Evolutionary conservation across 2,797 vertebrate species (phyloP).

Genomic region (Intellagama lesueurii): DNA sequence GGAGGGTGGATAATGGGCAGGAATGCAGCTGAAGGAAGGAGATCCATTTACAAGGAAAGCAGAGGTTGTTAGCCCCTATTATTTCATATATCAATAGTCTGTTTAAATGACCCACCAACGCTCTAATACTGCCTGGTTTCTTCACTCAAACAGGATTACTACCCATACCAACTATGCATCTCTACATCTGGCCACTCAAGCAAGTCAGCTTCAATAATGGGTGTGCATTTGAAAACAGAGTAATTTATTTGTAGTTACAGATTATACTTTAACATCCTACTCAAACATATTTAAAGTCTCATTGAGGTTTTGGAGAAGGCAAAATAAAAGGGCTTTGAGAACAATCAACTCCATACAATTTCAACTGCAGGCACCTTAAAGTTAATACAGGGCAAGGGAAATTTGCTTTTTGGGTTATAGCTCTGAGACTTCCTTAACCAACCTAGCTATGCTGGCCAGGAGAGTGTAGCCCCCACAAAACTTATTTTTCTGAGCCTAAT

Average conservation of each 20-base stretch:
- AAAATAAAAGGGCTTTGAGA: not conserved
- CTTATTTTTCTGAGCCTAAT: not conserved
- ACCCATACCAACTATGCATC: constrained; percentile 5
- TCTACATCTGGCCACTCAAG: constrained; percentile 18
- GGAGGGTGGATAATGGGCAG: constrained; percentile 32
- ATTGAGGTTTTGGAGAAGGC: not conserved
- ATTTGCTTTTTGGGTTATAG: no score
- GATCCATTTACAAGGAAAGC: constrained; percentile 41
- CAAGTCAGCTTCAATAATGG: constrained; percentile 10
- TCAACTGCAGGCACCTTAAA: not conserved
- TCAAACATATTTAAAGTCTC: not conserved
- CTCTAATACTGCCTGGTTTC: constrained; percentile 19
- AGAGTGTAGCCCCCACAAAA: no score
- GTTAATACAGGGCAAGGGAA: not conserved
- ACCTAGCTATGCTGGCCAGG: no score
- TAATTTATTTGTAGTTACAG: constrained; percentile 1
- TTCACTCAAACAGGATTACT: constrained; percentile 11
- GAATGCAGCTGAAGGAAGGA: constrained; percentile 23
- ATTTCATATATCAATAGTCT: constrained; percentile 30
- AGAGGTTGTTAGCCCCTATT: constrained; percentile 24
- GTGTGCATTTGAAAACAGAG: not conserved
- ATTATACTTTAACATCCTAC: not conserved
- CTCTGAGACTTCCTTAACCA: no score
- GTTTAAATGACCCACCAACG: constrained; percentile 25
- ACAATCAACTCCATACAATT: not conserved